Evolutionary conservation across 1,140 invertebrate genomes (phyloP).

Genomic region (Tyrophagus putrescentiae): DNA sequence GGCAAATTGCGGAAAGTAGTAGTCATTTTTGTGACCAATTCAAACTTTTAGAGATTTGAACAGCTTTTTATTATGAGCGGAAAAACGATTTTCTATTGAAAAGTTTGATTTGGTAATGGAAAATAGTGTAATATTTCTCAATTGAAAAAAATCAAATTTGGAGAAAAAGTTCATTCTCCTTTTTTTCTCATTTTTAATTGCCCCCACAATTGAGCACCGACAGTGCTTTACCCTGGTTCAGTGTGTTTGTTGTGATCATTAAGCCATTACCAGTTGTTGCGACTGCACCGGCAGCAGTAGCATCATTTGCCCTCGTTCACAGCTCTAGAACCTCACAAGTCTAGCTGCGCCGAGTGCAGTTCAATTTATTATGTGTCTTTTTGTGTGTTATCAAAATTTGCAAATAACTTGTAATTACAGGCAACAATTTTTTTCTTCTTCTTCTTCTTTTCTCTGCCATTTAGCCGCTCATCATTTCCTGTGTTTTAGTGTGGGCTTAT

Average conservation of each 20-base stretch:
- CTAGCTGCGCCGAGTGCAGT: background rate
- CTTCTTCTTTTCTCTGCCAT: background rate
- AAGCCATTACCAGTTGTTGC: too few relatives aligned
- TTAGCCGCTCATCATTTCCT: background rate
- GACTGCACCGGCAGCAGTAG: too few relatives aligned
- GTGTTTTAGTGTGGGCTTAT: slow-evolving; percentile 14
- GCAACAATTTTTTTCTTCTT: background rate
- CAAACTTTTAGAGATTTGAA: background rate
- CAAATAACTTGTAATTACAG: slow-evolving; percentile 14
- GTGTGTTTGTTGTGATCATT: too few relatives aligned
- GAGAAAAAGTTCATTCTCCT: too few relatives aligned
- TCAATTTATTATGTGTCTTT: slow-evolving; percentile 5
- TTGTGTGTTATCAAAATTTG: slow-evolving; percentile 9
- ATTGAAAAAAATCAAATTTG: background rate
- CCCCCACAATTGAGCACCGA: background rate
- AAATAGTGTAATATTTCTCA: background rate
- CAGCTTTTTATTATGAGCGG: background rate
- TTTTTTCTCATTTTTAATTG: too few relatives aligned
- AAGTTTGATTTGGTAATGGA: background rate
- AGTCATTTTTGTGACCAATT: background rate
- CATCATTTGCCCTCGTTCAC: background rate
- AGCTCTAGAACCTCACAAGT: too few relatives aligned
- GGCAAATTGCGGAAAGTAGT: background rate
- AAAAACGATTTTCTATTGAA: background rate
- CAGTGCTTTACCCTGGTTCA: too few relatives aligned